Conservation (phyloP, 2,888 invertebrate genomes). For the Tethea ocularis region DNA sequence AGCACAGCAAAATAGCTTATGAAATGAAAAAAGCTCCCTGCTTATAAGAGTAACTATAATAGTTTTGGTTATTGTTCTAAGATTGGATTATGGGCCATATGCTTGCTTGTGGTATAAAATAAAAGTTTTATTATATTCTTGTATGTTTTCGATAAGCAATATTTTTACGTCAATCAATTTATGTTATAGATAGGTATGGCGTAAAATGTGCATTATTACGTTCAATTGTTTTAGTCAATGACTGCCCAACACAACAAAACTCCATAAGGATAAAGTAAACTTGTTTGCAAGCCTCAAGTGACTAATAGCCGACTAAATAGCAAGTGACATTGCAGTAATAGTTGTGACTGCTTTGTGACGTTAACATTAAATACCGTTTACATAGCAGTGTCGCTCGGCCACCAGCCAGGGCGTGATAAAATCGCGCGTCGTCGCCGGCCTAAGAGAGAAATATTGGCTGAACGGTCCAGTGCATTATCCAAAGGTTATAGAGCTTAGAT, state of each 20-base stretch:
- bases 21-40: too few relatives aligned
- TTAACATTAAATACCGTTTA: background rate
- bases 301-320: background rate
- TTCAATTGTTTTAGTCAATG: too few relatives aligned
- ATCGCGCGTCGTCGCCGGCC: slow-evolving; percentile 49
- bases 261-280: background rate
- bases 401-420: slow-evolving; percentile 44
- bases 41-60: too few relatives aligned
- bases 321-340: background rate
- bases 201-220: too few relatives aligned
- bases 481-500: background rate
- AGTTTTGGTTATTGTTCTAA: too few relatives aligned
- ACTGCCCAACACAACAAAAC: background rate
- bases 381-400: slow-evolving; percentile 31
- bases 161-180: too few relatives aligned
- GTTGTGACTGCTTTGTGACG: background rate
- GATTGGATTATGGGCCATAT: too few relatives aligned
- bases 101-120: too few relatives aligned
- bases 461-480: background rate
- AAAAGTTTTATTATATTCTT: too few relatives aligned
- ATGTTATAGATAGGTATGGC: too few relatives aligned
- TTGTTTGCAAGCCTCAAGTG: background rate
- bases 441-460: background rate
- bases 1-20: too few relatives aligned
- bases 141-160: too few relatives aligned